Evolutionary conservation across 2,888 invertebrate species (phyloP).

Genomic region (Macaria notata): DNA sequence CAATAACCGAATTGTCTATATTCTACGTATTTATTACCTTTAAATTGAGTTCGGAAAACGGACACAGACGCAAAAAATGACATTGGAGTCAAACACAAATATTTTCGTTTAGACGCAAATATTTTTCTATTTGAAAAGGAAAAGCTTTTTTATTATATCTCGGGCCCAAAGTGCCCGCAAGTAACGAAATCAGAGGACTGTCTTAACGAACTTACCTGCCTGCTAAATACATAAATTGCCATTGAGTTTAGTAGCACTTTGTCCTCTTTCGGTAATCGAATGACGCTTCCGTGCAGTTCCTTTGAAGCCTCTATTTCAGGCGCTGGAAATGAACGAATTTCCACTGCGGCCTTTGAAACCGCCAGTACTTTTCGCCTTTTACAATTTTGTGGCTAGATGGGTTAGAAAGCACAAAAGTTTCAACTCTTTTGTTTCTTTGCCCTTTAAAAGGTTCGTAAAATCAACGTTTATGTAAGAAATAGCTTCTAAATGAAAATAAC

Average conservation of each 20-base stretch:
- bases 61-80: background rate
- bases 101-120: slow-evolving; percentile 14
- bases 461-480: no score
- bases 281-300: slow-evolving; percentile 14
- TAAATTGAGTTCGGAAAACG: background rate
- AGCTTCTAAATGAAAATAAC: no score
- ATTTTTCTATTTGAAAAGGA: slow-evolving; percentile 9
- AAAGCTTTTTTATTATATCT: slow-evolving; percentile 16
- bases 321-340: slow-evolving; percentile 9
- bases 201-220: slow-evolving; percentile 17
- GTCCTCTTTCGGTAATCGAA: slow-evolving; percentile 23
- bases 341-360: slow-evolving; percentile 6
- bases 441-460: no score
- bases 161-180: slow-evolving; percentile 9
- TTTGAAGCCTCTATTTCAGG: slow-evolving; percentile 18
- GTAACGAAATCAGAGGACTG: slow-evolving; percentile 16
- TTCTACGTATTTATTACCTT: no score
- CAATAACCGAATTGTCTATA: no score
- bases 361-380: slow-evolving; percentile 9
- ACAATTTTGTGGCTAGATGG: background rate
- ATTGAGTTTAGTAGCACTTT: slow-evolving; percentile 16
- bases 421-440: no score
- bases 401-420: background rate
- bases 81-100: slow-evolving; percentile 7
- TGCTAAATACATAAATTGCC: slow-evolving; percentile 21